Conservation (phyloP, 2,888 invertebrate species). For the Erannis defoliaria region DNA sequence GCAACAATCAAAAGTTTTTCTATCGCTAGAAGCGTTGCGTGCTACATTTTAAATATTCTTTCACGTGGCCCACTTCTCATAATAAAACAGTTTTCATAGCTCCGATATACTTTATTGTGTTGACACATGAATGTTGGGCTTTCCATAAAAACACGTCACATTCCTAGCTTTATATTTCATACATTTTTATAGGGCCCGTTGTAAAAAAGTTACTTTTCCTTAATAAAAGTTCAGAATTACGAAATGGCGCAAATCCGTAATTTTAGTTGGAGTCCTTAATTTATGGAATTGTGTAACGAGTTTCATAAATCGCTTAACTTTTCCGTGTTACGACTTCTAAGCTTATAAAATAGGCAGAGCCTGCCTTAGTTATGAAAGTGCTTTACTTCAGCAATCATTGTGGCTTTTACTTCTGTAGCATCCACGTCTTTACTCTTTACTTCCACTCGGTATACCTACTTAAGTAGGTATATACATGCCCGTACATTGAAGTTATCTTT, state of each 20-base stretch:
- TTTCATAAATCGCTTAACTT: constrained; percentile 48
- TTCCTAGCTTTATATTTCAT: constrained; percentile 38
- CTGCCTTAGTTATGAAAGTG: constrained; percentile 37
- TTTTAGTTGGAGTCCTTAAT: constrained; percentile 46
- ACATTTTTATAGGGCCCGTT: constrained; percentile 25
- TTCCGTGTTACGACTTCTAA: constrained; percentile 45
- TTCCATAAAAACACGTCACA: constrained; percentile 42
- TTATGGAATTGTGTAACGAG: constrained; percentile 49
- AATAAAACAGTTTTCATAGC: constrained; percentile 50
- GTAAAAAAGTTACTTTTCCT: constrained; percentile 47
- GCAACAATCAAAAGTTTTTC: constrained; percentile 33
- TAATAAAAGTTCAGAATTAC: constrained; percentile 46
- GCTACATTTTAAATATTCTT: constrained; percentile 46
- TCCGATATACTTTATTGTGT: constrained; percentile 51
- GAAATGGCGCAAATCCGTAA: constrained; percentile 38
- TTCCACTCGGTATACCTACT: no score
- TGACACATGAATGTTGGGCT: constrained; percentile 50
- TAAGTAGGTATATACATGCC: no score
- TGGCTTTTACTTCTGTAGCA: no score
- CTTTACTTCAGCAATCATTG: constrained; percentile 37
- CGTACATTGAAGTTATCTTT: no score
- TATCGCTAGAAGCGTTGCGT: constrained; percentile 38
- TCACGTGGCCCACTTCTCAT: constrained; percentile 48
- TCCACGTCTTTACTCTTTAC: no score
- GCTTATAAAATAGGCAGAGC: constrained; percentile 43